phyloP scores from a whole-genome alignment of 2,113 vertebrate genomes.

The Eclectus roratus region DNA sequence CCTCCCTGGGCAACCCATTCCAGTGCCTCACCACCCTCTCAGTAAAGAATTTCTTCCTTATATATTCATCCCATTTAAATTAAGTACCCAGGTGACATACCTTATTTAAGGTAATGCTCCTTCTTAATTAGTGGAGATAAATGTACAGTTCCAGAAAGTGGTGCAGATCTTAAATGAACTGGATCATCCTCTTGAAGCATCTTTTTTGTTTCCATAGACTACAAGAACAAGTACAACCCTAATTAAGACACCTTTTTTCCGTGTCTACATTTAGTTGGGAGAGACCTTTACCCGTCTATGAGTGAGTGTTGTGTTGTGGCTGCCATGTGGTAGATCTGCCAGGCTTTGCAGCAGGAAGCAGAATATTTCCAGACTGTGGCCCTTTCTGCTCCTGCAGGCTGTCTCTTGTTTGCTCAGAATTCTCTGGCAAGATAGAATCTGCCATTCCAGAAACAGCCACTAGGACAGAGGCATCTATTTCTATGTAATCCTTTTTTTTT shows the following conservation, averaged over 20 bases:
- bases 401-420: not conserved
- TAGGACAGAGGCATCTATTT: not conserved
- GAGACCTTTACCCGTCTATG: not conserved
- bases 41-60: too few relatives aligned
- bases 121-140: not conserved
- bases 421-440: not conserved
- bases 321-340: not conserved
- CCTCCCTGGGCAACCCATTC: too few relatives aligned
- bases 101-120: not conserved
- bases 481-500: not conserved
- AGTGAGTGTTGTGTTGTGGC: not conserved
- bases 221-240: not conserved
- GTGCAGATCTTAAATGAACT: not conserved
- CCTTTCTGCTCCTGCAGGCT: not conserved
- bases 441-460: not conserved
- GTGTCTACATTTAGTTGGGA: not conserved
- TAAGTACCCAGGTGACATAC: not conserved
- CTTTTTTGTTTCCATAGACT: not conserved
- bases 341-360: not conserved
- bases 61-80: conserved; percentile 5
- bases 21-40: too few relatives aligned
- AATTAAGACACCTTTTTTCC: not conserved
- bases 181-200: not conserved
- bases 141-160: not conserved
- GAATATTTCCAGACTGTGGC: not conserved